Conservation (phyloP, 1,140 invertebrate species). For the Lepidostoma basale region DNA sequence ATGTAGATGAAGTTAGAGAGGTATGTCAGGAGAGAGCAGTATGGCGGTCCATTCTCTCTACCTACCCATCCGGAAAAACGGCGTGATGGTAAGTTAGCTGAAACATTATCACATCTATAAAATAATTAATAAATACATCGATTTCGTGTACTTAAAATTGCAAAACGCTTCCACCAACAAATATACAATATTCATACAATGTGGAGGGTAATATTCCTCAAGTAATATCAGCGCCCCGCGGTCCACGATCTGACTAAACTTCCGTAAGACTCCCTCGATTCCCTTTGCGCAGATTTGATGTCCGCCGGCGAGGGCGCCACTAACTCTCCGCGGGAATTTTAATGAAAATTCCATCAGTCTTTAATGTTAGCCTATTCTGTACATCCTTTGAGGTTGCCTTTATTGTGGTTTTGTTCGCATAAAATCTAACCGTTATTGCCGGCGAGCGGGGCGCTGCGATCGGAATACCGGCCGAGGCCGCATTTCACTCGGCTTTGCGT, state of each 20-base stretch:
- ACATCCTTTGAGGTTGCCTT: slow-evolving; percentile 46
- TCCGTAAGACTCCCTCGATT: neutral
- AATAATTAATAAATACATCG: too few relatives aligned
- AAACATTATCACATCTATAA: too few relatives aligned
- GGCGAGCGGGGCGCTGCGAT: slow-evolving; percentile 14
- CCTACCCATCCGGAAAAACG: too few relatives aligned
- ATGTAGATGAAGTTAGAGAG: too few relatives aligned
- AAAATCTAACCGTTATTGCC: slow-evolving; percentile 44
- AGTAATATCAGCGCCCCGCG: too few relatives aligned
- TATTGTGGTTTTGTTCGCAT: slow-evolving; percentile 46
- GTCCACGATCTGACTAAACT: neutral
- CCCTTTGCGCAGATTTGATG: slow-evolving; percentile 12
- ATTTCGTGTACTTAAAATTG: too few relatives aligned
- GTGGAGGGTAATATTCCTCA: too few relatives aligned
- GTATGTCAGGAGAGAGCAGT: too few relatives aligned
- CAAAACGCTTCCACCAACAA: too few relatives aligned
- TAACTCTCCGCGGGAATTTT: slow-evolving; percentile 40
- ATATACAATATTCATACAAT: too few relatives aligned
- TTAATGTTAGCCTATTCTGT: slow-evolving; percentile 46
- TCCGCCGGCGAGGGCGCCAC: neutral
- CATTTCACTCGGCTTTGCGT: slow-evolving; percentile 7
- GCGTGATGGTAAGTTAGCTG: too few relatives aligned
- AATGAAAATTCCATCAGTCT: slow-evolving; percentile 48
- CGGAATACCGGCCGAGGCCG: slow-evolving; percentile 19
- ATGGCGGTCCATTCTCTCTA: too few relatives aligned